Percentiles rank a stretch among this genome's conserved stretches.
Conservation (phyloP, 2,888 invertebrate genomes). For the Pristionchus japonicus region DNA sequence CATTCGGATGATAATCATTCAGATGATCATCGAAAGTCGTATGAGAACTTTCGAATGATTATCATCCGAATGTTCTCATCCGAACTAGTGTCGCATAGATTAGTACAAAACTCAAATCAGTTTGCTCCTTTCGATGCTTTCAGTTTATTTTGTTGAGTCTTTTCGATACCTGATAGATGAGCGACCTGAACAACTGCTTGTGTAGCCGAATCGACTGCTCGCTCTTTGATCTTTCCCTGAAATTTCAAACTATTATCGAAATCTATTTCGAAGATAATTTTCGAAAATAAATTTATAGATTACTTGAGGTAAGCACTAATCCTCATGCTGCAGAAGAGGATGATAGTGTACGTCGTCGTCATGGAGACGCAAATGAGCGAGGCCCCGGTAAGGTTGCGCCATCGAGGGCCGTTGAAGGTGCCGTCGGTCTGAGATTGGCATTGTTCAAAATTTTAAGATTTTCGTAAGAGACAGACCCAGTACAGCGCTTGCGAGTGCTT, state of each 20-base stretch:
- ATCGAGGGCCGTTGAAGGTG: neutral
- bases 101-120: too few relatives aligned
- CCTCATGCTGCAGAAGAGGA: neutral
- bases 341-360: neutral
- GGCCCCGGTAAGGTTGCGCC: neutral
- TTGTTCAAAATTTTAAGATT: neutral
- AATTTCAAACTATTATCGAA: neutral
- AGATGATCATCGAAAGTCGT: too few relatives aligned
- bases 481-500: neutral
- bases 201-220: neutral
- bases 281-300: neutral
- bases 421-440: neutral
- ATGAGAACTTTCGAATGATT: too few relatives aligned
- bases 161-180: neutral
- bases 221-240: neutral
- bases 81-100: too few relatives aligned
- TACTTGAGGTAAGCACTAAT: neutral
- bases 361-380: neutral
- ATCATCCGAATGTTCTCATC: too few relatives aligned
- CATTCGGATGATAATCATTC: too few relatives aligned
- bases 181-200: neutral
- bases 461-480: neutral
- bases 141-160: too few relatives aligned
- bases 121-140: too few relatives aligned
- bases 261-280: neutral